These are phyloP conservation scores for Allygus modestus DNA, from an alignment of 2,888 invertebrate genomes.

Conservation along the genomic window DNA sequence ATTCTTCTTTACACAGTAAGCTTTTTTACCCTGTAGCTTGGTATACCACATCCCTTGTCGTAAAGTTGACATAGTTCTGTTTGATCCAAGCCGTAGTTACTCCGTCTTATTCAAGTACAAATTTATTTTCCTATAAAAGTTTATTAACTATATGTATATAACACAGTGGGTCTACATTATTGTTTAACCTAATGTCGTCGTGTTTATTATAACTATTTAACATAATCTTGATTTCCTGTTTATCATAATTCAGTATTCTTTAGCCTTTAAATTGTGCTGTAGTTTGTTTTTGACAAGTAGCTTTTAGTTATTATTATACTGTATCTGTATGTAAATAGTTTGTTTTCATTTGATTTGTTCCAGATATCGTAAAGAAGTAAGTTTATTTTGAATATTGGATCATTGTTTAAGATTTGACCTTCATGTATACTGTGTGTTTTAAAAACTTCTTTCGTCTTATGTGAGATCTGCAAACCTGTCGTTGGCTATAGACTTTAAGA, in stretches of 20 bases:
- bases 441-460: too few relatives aligned
- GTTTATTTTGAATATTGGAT: too few relatives aligned
- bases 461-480: too few relatives aligned
- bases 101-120: not conserved
- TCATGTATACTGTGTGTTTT: too few relatives aligned
- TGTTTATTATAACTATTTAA: not conserved
- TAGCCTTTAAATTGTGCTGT: not conserved
- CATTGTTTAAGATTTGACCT: too few relatives aligned
- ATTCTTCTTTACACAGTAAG: conserved; percentile 50
- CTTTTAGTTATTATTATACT: not conserved
- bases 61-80: not conserved
- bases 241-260: not conserved
- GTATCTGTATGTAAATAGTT: too few relatives aligned
- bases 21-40: conserved; percentile 28
- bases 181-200: not conserved
- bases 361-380: too few relatives aligned
- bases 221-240: not conserved
- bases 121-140: not conserved
- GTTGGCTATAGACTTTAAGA: too few relatives aligned
- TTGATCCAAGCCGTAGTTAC: not conserved
- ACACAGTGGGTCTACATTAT: not conserved
- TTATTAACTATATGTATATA: not conserved
- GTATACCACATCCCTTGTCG: not conserved
- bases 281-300: not conserved
- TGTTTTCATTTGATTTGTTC: too few relatives aligned